phyloP scores from a whole-genome alignment of 2,888 invertebrate species.

The Trichacis sp. region DNA sequence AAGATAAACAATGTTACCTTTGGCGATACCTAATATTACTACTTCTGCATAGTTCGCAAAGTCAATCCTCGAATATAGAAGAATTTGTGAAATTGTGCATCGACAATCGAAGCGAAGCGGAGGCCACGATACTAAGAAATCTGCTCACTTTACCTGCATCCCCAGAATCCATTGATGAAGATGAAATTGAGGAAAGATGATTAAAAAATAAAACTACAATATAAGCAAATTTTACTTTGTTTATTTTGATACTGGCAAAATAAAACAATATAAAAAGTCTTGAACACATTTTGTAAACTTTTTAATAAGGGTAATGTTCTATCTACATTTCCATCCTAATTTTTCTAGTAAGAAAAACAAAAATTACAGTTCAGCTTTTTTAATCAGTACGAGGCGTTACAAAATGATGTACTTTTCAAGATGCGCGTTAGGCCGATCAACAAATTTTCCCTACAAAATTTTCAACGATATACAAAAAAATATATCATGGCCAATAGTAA shows the following conservation, averaged over 20 bases:
- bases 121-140: not conserved
- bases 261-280: slow-evolving; percentile 36
- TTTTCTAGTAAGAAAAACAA: not conserved
- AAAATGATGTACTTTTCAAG: not conserved
- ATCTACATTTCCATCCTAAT: slow-evolving; percentile 1
- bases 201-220: too few species aligned
- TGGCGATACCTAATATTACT: slow-evolving; percentile 39
- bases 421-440: not conserved
- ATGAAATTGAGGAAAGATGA: not conserved
- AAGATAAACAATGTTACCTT: slow-evolving; percentile 30
- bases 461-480: not conserved
- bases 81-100: slow-evolving; percentile 34
- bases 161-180: too few species aligned
- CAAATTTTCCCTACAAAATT: not conserved
- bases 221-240: not conserved
- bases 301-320: not conserved
- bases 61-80: slow-evolving; percentile 12
- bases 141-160: not conserved
- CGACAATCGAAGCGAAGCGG: slow-evolving; percentile 16
- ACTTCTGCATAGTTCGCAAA: slow-evolving; percentile 35
- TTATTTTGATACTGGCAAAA: slow-evolving; percentile 18
- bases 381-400: not conserved
- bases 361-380: not conserved
- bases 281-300: slow-evolving; percentile 35
- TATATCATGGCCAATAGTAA: not conserved